Base-by-base conservation (phyloP, 2,888 invertebrate genomes). In the Habrosyne pyritoides region DNA sequence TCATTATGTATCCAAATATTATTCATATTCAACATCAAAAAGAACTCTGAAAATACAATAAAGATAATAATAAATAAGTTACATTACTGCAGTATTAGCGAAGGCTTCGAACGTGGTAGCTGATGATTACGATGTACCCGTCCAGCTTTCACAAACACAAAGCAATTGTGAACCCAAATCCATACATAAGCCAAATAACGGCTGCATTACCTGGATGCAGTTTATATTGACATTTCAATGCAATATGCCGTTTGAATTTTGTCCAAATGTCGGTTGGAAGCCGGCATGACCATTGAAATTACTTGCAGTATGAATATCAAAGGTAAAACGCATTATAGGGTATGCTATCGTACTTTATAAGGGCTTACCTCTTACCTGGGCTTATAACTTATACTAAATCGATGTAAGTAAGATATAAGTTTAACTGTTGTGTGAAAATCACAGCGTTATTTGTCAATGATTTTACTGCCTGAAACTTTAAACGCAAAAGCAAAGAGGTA, bases 181-280 rank as follows among this genome's bases (percentile, higher is more conserved):
- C 42, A 42, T 42, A 42, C 42, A 42, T 42, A 42, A 42, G 46
- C 47, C 36, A 36, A 53, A 52, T 55, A 48, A 52, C 42, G 52
- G 36, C 52, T 26, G 28, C 52, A 53, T 56, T 33, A 53, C 48
- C 55, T 24, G 21, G 47, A 46, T 26, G 52, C 47, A 21, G 42
- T 42, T 36, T 49, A 30, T 50, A 52, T 48, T 42, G 52, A 52
- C 53, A 49, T 53, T 53, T 56, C 55, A 56, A 56, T 56, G 55
- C 52, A 42, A 42, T 52, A 52, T 53, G 48, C 52, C 53, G 47
- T 52, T 55, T 33, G 33, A 33, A 33, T 33, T 33, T 33, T 33
- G 54, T 30, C 48, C 48, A 26, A 42, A 53, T 53, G 47, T 53
- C 47, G 46, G 47, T 53, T 47, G 33, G 33, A 12, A 30, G 14